These are phyloP conservation scores for Halocaridina rubra DNA, from an alignment of 2,888 invertebrate genomes.

Conservation along the genomic window DNA sequence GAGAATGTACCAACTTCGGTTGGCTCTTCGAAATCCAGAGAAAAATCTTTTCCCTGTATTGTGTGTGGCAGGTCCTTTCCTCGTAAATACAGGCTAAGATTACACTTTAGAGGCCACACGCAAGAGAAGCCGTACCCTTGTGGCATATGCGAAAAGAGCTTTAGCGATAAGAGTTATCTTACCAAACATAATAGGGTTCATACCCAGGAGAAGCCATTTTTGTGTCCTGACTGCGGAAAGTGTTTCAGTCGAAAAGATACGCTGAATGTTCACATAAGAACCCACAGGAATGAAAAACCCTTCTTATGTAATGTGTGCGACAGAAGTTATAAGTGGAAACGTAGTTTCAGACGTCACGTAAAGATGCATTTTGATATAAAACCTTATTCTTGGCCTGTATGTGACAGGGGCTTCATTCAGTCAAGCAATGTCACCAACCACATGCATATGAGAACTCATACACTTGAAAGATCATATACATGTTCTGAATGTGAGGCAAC, in stretches of 20 bases:
- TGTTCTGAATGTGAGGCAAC: not conserved
- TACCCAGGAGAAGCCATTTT: not conserved
- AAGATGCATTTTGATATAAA: too few relatives aligned
- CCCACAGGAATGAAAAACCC: constrained; percentile 14
- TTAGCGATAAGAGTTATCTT: not conserved
- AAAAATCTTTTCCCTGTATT: too few relatives aligned
- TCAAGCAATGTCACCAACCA: not conserved
- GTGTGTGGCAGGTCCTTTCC: constrained; percentile 2
- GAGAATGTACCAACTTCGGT: too few relatives aligned
- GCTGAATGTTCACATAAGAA: constrained; percentile 22
- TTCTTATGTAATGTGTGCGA: not conserved
- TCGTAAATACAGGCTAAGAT: not conserved
- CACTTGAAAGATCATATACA: not conserved
- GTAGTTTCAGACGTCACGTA: too few relatives aligned
- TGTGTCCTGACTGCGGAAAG: constrained; percentile 17
- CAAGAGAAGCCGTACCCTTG: not conserved
- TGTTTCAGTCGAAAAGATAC: constrained; percentile 9
- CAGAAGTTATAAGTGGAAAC: too few relatives aligned
- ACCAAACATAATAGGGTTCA: not conserved
- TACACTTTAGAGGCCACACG: not conserved
- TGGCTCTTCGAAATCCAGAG: too few relatives aligned
- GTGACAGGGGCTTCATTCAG: not conserved
- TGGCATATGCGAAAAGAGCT: not conserved
- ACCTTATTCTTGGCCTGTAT: too few relatives aligned
- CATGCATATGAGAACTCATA: constrained; percentile 7